These are phyloP conservation scores for Aegypius monachus DNA, from an alignment of 2,113 vertebrate species.

Conservation along the genomic window DNA sequence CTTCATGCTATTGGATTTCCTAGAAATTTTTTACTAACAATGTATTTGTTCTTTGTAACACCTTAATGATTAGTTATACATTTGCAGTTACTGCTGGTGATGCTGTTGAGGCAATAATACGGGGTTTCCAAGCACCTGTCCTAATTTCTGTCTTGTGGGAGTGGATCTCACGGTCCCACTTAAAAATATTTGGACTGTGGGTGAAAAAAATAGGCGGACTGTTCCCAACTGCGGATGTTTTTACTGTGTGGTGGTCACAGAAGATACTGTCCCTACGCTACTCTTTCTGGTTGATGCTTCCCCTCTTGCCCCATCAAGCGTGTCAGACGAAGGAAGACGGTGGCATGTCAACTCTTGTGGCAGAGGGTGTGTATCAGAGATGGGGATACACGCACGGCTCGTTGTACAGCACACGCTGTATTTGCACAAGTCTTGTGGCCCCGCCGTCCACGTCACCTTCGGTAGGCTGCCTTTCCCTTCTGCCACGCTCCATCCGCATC, in stretches of 20 bases:
- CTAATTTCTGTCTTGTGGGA: not conserved
- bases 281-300: not conserved
- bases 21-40: not conserved
- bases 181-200: constrained; percentile 18
- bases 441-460: not conserved
- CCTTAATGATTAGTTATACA: not conserved
- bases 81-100: not conserved
- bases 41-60: not conserved
- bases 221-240: not conserved
- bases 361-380: not conserved
- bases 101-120: not conserved
- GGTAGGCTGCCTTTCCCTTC: not conserved
- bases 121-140: not conserved
- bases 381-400: not conserved
- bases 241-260: not conserved
- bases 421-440: not conserved
- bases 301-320: not conserved
- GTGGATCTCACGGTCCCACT: not conserved
- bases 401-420: not conserved
- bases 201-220: not conserved
- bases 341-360: not conserved
- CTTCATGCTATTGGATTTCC: not conserved
- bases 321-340: not conserved
- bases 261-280: not conserved
- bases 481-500: not conserved